Conservation (phyloP, 2,113 vertebrate genomes). For the Ophthalmolycus amberensis region DNA sequence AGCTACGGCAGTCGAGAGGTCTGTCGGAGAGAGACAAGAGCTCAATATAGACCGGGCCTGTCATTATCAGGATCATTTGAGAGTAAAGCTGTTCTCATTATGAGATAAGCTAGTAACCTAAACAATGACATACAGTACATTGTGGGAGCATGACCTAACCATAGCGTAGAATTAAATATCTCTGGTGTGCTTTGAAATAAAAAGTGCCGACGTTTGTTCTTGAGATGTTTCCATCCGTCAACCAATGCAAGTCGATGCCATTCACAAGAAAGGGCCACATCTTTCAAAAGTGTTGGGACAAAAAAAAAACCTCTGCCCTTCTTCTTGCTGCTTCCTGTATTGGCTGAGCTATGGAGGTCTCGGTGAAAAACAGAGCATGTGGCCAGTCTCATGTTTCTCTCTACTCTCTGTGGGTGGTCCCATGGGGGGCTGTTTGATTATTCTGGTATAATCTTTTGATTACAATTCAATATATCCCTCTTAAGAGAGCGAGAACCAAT, state of each 20-base stretch:
- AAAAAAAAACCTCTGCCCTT: background rate
- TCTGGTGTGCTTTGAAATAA: conserved; percentile 8
- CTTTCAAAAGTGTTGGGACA: conserved; percentile 14
- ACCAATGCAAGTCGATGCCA: background rate
- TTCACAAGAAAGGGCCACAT: conserved; percentile 15
- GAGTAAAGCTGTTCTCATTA: conserved; percentile 52
- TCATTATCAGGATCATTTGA: conserved; percentile 75
- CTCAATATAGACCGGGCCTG: conserved; percentile 62
- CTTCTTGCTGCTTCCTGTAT: background rate
- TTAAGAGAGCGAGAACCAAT: conserved; percentile 4
- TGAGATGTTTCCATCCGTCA: background rate
- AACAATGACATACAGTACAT: conserved; percentile 33
- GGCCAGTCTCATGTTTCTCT: conserved; percentile 50
- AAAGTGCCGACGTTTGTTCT: background rate
- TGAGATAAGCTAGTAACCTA: conserved; percentile 51
- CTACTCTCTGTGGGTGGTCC: conserved; percentile 72
- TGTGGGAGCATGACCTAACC: background rate
- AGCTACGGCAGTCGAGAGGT: conserved; percentile 48
- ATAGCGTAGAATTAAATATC: background rate
- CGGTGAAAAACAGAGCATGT: conserved; percentile 52
- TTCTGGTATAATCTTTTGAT: conserved; percentile 72
- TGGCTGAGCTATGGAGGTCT: conserved; percentile 26
- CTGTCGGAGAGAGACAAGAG: conserved; percentile 42
- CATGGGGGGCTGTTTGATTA: conserved; percentile 55
- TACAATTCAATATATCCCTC: conserved; percentile 66